A percentile compares a stretch with the other conserved stretches of the same genome.
These are phyloP conservation scores for Tachycineta bicolor DNA, from an alignment of 2,113 vertebrate species.

Conservation along the genomic window DNA sequence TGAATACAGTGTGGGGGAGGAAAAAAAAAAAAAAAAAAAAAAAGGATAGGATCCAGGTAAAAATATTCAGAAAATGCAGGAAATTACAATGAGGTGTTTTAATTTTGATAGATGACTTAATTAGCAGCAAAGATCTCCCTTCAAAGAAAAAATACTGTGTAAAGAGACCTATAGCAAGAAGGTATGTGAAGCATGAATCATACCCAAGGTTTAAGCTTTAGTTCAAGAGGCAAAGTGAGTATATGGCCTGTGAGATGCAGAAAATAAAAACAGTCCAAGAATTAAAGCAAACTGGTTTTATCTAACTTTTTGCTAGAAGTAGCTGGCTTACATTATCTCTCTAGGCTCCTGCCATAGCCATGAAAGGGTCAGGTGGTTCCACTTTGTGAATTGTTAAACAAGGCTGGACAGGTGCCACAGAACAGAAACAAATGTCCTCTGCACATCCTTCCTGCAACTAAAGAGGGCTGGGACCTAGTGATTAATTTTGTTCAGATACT, in stretches of 20 bases:
- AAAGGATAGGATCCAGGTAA: background rate
- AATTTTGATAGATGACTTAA: background rate
- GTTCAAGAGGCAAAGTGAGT: background rate
- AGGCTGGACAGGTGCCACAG: too few species aligned
- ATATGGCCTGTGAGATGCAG: background rate
- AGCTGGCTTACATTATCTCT: background rate
- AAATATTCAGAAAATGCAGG: background rate
- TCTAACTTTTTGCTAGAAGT: background rate
- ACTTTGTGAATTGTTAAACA: background rate
- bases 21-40: background rate
- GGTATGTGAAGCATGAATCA: background rate
- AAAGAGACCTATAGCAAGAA: background rate
- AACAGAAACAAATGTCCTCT: background rate
- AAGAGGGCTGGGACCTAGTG: accelerated
- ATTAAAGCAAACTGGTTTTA: background rate
- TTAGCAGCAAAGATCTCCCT: background rate
- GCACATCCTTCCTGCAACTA: background rate
- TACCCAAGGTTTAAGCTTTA: background rate
- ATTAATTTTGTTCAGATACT: background rate
- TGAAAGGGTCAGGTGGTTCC: background rate
- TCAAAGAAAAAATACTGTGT: background rate
- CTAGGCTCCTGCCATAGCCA: background rate
- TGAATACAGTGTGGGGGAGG: accelerated
- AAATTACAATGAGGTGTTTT: background rate
- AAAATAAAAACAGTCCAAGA: background rate